These are phyloP conservation scores for Eidolon dupreanum DNA, from an alignment of 2,797 vertebrate genomes.

Conservation along the genomic window DNA sequence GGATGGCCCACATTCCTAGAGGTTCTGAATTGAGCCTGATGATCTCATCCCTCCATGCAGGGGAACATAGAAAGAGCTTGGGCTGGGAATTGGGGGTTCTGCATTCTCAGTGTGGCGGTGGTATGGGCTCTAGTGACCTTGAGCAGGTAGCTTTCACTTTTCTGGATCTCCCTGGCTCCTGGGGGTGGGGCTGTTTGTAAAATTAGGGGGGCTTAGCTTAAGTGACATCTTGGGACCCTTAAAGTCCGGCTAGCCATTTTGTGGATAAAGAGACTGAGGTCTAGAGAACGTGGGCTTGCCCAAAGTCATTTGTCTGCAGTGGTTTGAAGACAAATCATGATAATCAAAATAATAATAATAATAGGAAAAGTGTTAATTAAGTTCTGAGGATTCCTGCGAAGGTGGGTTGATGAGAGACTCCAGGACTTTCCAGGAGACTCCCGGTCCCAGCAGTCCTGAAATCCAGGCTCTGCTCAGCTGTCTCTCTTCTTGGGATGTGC, in stretches of 20 bases:
- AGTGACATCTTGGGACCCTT: slow-evolving; percentile 3
- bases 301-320: slow-evolving; percentile 34
- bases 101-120: neutral
- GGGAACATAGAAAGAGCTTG: slow-evolving; percentile 12
- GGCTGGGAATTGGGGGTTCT: slow-evolving; percentile 4
- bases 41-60: slow-evolving; percentile 64
- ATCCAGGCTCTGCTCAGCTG: neutral
- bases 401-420: slow-evolving; percentile 5
- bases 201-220: neutral
- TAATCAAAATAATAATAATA: neutral
- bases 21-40: slow-evolving; percentile 51
- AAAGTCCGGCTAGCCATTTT: neutral
- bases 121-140: slow-evolving; percentile 59
- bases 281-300: slow-evolving; percentile 15
- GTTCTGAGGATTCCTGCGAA: neutral
- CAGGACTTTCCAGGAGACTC: neutral
- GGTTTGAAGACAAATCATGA: slow-evolving; percentile 36
- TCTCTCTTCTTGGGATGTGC: neutral
- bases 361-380: neutral
- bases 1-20: slow-evolving; percentile 72
- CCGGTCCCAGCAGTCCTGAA: neutral
- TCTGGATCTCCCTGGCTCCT: slow-evolving; percentile 43
- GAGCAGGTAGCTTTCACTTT: slow-evolving; percentile 22
- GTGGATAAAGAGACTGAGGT: slow-evolving; percentile 9
- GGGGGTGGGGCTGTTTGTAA: neutral